phyloP scores from a whole-genome alignment of 2,113 vertebrate genomes.

The Callipepla californica region DNA sequence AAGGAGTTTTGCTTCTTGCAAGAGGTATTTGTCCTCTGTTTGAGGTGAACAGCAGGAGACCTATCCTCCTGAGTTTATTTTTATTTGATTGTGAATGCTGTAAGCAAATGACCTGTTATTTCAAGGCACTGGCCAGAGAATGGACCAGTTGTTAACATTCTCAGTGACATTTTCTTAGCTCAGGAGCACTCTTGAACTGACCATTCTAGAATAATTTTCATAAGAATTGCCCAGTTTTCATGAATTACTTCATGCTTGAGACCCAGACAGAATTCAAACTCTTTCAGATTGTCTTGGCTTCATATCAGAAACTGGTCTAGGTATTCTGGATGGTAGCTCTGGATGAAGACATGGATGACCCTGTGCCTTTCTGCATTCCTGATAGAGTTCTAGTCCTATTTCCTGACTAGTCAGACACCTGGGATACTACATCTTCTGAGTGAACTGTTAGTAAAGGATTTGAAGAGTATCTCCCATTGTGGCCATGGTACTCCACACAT shows the following conservation, averaged over 20 bases:
- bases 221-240: background rate
- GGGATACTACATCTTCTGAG: background rate
- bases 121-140: background rate
- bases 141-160: background rate
- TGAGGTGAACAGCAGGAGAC: background rate
- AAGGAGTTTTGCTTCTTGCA: background rate
- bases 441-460: background rate
- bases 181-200: background rate
- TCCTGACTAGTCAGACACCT: background rate
- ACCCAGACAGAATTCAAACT: background rate
- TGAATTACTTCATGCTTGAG: background rate
- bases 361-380: background rate
- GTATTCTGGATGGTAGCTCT: background rate
- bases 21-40: background rate
- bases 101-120: background rate
- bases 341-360: background rate
- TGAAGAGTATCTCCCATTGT: background rate
- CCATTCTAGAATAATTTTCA: background rate
- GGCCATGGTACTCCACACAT: background rate
- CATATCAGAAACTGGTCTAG: background rate
- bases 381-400: background rate
- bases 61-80: background rate
- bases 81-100: background rate
- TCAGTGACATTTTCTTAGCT: background rate
- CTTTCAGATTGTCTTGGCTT: background rate